Evolutionary conservation across 2,888 invertebrate genomes (phyloP).

Genomic region (Tanypteryx hageni): DNA sequence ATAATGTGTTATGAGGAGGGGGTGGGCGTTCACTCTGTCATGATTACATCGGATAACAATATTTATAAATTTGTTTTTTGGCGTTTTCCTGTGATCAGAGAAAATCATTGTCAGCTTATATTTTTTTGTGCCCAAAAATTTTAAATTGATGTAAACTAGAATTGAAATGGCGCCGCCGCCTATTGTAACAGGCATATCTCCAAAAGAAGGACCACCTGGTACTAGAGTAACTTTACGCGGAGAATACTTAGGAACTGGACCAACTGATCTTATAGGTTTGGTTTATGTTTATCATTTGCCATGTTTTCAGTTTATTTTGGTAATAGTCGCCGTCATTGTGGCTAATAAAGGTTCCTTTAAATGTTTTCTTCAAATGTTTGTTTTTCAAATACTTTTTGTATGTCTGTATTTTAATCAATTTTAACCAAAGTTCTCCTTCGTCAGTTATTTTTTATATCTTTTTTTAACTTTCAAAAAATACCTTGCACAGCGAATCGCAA

Average conservation of each 20-base stretch:
- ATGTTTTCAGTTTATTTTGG: neutral
- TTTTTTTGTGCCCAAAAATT: neutral
- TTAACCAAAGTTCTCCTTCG: too few species aligned
- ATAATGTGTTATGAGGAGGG: neutral
- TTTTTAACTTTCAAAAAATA: too few species aligned
- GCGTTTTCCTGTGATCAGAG: neutral
- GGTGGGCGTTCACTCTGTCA: conserved; percentile 20
- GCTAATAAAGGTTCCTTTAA: too few species aligned
- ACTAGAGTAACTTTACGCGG: conserved; percentile 96
- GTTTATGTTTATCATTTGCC: neutral
- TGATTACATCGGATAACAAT: neutral
- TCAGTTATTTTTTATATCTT: too few species aligned
- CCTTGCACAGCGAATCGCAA: too few species aligned
- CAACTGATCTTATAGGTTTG: conserved; percentile 90
- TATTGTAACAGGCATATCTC: conserved; percentile 97
- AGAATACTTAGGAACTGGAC: conserved; percentile 93
- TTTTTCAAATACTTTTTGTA: too few species aligned
- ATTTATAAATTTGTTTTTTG: neutral
- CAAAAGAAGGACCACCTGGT: conserved; percentile 98
- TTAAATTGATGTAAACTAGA: neutral
- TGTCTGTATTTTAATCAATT: too few species aligned
- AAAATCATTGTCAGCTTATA: neutral
- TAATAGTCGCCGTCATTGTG: neutral
- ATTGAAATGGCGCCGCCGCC: conserved; percentile 75
- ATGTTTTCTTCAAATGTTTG: too few species aligned